Evolutionary conservation across 1,140 invertebrate species (phyloP), one percentile per base, ranked within the genome.

Genomic region (Adoxophyes honmai): DNA sequence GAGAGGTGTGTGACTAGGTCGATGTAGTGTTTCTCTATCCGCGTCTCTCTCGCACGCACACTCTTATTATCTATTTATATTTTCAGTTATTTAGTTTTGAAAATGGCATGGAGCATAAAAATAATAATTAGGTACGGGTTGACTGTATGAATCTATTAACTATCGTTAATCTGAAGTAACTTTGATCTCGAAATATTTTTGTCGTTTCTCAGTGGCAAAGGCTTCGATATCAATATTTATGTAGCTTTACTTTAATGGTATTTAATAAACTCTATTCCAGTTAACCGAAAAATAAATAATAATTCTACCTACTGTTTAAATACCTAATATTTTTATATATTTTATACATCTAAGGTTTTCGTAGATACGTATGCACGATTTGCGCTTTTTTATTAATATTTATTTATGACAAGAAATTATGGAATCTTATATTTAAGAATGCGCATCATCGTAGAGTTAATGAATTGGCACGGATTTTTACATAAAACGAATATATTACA

Each of bases 11-110:
- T 84, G 78, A 81, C 75, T 81, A 73, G 80, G 85, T 85, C 75
- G 77, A 86, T 86, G 81, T 86, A 85, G 83, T 81, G 75, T 79
- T 82, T 78, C 78, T 81, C 39, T 86, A 72, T 85, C 69, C 82
- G 73, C 76, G 79, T 84, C 80, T 85, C 69, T 86, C 76, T 86
- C 63, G 71, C 77, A 79, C 81, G 76, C 79, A 80, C 79, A 70
- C 28, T 73, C 75, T 72, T 78, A 28, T 56, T 68, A 68, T 65
- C 59, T 57, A 55, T 59, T 57, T 65, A 66, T 67, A 56, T 59
- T 64, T n/a, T 38, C 56, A 64, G 48, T 65, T 70, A 64, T 70
- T 68, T 70, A 59, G 54, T 38, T 34, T 39, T 37, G 18, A 14
- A 35, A 15, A 38, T 38, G 11, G 42, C 42, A 48, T 48, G 21